Percentiles rank a stretch among this genome's conserved stretches.
Conservation (phyloP, 1,140 invertebrate species). For the Drosophila chauvacae region DNA sequence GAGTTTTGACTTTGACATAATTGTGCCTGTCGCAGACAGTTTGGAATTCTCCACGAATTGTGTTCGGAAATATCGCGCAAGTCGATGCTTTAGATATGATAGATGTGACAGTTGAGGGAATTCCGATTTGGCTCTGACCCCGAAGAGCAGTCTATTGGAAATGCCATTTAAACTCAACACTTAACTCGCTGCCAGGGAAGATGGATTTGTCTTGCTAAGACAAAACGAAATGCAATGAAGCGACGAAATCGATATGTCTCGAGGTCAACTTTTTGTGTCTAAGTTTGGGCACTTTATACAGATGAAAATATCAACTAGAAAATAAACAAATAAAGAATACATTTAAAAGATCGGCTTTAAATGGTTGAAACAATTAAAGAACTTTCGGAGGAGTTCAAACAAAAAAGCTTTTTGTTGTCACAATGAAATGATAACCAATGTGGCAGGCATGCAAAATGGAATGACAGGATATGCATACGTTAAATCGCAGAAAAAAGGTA, state of each 20-base stretch:
- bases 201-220: neutral
- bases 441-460: conserved; percentile 5
- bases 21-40: conserved; percentile 59
- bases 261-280: neutral
- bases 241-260: conserved; percentile 8
- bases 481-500: conserved; percentile 11
- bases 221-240: neutral
- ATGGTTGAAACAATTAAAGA: neutral
- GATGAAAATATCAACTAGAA: neutral
- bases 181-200: neutral
- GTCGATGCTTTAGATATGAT: conserved; percentile 14
- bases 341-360: neutral
- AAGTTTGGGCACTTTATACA: neutral
- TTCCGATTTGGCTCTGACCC: conserved; percentile 43
- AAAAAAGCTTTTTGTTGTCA: neutral
- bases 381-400: neutral
- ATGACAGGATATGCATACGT: conserved; percentile 26
- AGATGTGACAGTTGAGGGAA: conserved; percentile 17
- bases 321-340: neutral
- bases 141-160: conserved; percentile 40
- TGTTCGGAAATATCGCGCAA: conserved; percentile 7
- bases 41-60: conserved; percentile 34
- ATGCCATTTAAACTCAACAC: conserved; percentile 25
- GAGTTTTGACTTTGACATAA: conserved; percentile 62
- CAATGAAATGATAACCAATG: conserved; percentile 16